These are phyloP conservation scores for zebrafish (Danio rerio) DNA, from an alignment of 2,113 vertebrate genomes.

Conservation along the genomic window DNA sequence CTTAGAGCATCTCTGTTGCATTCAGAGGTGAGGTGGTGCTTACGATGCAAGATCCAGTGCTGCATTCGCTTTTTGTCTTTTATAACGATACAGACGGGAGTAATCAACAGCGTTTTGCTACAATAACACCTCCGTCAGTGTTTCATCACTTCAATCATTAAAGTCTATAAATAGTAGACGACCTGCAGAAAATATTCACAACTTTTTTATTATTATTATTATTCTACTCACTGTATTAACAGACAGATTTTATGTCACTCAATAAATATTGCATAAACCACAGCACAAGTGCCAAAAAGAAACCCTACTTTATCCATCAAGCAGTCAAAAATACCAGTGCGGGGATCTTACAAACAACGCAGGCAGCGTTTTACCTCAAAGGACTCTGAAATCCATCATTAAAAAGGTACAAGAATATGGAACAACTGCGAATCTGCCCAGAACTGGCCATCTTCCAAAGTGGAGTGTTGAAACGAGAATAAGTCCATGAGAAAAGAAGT, in stretches of 20 bases:
- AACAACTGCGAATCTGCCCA: not conserved
- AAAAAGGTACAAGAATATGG: not conserved
- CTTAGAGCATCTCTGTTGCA: not conserved
- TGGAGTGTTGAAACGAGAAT: not conserved
- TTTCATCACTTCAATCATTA: not conserved
- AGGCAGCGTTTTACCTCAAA: not conserved
- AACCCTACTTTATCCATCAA: not conserved
- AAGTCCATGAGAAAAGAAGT: constrained; percentile 1
- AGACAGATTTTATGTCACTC: not conserved
- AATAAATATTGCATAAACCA: not conserved
- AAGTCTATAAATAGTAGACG: not conserved
- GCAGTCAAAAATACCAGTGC: constrained; percentile 1
- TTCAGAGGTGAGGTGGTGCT: not conserved
- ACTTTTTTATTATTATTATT: not conserved
- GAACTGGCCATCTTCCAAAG: constrained; percentile 11
- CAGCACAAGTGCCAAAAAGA: not conserved
- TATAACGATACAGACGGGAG: not conserved
- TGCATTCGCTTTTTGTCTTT: not conserved
- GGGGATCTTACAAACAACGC: not conserved
- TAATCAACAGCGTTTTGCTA: constrained; percentile 11
- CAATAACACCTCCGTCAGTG: not conserved
- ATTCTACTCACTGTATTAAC: not conserved
- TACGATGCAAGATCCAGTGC: not conserved
- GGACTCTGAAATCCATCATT: not conserved
- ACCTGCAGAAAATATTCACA: not conserved